Evolutionary conservation across 2,113 vertebrate genomes (phyloP), one percentile per base, ranked within the genome.

Genomic region (Oncorhynchus clarkii): DNA sequence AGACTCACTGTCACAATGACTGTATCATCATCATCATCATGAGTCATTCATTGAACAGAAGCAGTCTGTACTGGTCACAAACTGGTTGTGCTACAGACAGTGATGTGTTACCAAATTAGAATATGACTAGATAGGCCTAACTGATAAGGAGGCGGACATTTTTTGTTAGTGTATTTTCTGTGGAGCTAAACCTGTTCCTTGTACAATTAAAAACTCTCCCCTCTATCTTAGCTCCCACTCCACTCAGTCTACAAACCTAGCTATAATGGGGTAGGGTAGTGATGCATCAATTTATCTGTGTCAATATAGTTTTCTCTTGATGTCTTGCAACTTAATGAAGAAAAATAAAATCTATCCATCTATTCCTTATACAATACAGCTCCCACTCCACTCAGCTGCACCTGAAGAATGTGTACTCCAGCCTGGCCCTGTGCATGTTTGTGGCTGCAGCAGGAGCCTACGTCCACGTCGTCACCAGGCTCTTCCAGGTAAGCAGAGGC

Each of bases 381-480:
- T 94, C 95, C 0, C 84, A 89, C 11, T 94, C 94, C 6, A 96
- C 95, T 75, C 95, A 95, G 92, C 94, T 95, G 88, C 95, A 96
- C 84, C 92, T 96, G 85, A 96, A 95, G 91, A 94, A 88, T 86
- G 95, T 96, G 60, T 96, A 96, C 5, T 92, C 93, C 84, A 94
- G 93, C 78, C 94, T 96, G 1, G 94, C 95, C 5, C 73, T 96
- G 29, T 95, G 95, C 80, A 94, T 96, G 94, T 90, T 96, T 0
- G 86, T 95, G 83, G 95, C 95, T 0, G 93, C 94, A 0, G 88
- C 88, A 0, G 95, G 95, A 1, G 92, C 95, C 64, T 96, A 95
- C 26, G 7, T 95, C 82, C 94, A 95, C 0, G 87, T 93, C 72
- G 86, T 94, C 59, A 93, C 94, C 24, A 92, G 85, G 2, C 70